phyloP scores from a whole-genome alignment of 2,113 vertebrate genomes.

The Microtus oregoni region DNA sequence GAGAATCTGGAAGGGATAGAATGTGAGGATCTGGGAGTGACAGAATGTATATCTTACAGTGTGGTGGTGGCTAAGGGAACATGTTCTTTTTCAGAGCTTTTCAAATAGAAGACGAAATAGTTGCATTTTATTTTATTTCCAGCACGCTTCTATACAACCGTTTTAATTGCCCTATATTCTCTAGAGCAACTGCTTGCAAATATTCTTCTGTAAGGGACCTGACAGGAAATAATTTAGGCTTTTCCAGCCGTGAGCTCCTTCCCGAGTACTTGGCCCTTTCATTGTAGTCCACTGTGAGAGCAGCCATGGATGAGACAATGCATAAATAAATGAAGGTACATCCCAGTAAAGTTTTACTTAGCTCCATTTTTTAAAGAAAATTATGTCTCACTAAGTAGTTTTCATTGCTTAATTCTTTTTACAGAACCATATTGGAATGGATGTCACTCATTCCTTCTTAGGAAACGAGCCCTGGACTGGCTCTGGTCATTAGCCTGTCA shows the following conservation, averaged over 20 bases:
- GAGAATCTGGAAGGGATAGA: not conserved
- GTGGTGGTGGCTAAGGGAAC: not conserved
- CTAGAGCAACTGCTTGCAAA: not conserved
- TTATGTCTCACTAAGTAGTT: not conserved
- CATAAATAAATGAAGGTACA: not conserved
- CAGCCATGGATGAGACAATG: not conserved
- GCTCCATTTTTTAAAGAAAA: not conserved
- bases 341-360: not conserved
- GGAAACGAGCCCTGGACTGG: not conserved
- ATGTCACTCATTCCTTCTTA: not conserved
- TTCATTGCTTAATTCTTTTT: not conserved
- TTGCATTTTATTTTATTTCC: not conserved
- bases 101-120: not conserved
- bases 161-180: not conserved
- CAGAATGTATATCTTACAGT: not conserved
- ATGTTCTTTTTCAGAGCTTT: not conserved
- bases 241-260: not conserved
- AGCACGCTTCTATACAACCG: not conserved
- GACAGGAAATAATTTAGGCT: constrained; percentile 3
- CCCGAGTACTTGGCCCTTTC: not conserved
- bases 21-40: not conserved
- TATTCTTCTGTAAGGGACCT: not conserved
- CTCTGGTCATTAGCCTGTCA: not conserved
- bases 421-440: not conserved
- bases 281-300: not conserved